phyloP scores from a whole-genome alignment of 2,113 vertebrate species.

The Procavia capensis region DNA sequence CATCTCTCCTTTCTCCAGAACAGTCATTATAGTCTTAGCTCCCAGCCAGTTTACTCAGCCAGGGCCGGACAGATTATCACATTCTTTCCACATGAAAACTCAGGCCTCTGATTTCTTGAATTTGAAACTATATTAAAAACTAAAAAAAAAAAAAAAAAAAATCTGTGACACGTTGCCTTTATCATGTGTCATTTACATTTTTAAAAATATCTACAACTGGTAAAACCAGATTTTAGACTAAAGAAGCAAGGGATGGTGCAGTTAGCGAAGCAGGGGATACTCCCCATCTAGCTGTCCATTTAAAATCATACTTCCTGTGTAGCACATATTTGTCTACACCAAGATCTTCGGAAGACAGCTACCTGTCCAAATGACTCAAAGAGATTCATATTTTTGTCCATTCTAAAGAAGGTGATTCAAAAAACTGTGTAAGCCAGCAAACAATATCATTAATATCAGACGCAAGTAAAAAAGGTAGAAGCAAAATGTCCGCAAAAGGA shows the following conservation, averaged over 20 bases:
- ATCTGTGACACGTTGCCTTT: background rate
- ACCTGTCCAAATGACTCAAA: too few relatives aligned
- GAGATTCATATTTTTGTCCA: too few relatives aligned
- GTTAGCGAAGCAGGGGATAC: background rate
- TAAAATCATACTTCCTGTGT: background rate
- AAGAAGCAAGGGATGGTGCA: accelerated
- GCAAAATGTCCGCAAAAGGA: too few relatives aligned
- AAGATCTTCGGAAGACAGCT: too few relatives aligned
- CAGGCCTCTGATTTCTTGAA: background rate
- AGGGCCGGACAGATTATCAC: background rate
- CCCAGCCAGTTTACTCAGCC: background rate
- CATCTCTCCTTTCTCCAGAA: background rate
- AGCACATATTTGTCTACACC: background rate
- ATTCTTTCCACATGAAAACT: background rate
- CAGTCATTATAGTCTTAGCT: background rate
- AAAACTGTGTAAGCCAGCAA: too few relatives aligned
- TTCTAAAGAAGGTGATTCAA: too few relatives aligned
- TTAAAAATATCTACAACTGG: background rate
- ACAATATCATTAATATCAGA: too few relatives aligned
- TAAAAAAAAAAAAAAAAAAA: background rate
- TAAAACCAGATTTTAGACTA: background rate
- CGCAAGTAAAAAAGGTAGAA: too few relatives aligned
- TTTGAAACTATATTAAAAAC: background rate
- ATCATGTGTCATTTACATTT: background rate
- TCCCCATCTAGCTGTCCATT: background rate